Conservation (phyloP, 1,140 invertebrate species). For the Pemphigus obesinymphae region DNA sequence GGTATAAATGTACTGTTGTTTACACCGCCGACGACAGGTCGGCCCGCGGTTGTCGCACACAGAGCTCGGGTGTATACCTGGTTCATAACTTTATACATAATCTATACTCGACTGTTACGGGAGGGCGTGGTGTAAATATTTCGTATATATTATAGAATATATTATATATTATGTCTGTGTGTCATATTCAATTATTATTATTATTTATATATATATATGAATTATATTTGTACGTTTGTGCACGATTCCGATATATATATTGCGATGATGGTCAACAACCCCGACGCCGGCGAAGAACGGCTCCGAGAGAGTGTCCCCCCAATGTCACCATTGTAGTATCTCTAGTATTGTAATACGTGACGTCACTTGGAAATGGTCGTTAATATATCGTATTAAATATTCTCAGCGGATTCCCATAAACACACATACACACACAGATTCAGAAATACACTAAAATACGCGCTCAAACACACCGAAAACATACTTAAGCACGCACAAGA, state of each 20-base stretch:
- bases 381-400: neutral
- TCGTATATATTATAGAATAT: no score
- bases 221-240: neutral
- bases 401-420: neutral
- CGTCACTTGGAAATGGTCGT: neutral
- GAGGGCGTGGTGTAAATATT: constrained; percentile 28
- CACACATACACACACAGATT: neutral
- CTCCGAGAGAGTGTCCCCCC: constrained; percentile 7
- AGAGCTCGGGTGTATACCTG: no score
- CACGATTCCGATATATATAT: no score
- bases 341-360: neutral
- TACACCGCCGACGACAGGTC: no score
- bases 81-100: no score
- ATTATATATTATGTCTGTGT: no score
- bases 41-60: no score
- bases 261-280: constrained; percentile 22
- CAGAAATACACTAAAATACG: no score
- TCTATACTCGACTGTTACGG: no score
- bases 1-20: no score
- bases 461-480: no score
- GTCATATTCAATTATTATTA: neutral
- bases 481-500: neutral
- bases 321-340: neutral
- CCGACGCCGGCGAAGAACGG: neutral
- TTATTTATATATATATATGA: neutral